Evolutionary conservation across 2,113 vertebrate species (phyloP).

Genomic region (Cyanoderma ruficeps): DNA sequence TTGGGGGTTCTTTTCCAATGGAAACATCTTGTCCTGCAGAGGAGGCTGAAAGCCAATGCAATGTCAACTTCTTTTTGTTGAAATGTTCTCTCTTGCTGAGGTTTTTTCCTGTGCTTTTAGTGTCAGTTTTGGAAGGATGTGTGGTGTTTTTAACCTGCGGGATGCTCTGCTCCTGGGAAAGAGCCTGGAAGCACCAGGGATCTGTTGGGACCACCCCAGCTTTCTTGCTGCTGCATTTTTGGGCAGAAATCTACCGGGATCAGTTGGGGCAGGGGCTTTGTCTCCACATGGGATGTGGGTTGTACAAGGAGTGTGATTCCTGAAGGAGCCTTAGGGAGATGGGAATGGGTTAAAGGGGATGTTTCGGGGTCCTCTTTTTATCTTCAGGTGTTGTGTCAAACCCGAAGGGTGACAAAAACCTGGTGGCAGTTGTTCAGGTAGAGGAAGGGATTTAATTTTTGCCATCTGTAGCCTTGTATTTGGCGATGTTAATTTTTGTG

Average conservation of each 20-base stretch:
- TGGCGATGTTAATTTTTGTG: not conserved
- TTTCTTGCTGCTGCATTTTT: not conserved
- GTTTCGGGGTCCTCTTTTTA: not conserved
- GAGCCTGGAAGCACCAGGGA: not conserved
- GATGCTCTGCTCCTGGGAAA: not conserved
- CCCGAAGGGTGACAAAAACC: not conserved
- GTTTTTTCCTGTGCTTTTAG: not conserved
- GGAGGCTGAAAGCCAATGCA: not conserved
- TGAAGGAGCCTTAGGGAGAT: not conserved
- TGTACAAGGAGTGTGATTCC: not conserved
- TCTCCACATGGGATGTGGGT: not conserved
- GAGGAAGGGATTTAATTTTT: not conserved
- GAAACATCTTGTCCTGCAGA: conserved; percentile 11
- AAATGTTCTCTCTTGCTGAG: conserved; percentile 11
- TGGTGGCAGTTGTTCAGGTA: not conserved
- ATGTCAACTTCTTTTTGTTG: conserved; percentile 21
- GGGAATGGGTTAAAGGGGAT: not conserved
- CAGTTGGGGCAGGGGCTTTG: fast-evolving
- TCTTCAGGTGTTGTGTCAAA: not conserved
- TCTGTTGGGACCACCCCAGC: not conserved
- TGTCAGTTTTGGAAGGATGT: not conserved
- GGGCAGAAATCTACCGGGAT: fast-evolving
- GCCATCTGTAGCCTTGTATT: not conserved
- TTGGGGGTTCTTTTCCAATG: conserved; percentile 17
- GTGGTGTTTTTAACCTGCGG: not conserved